phyloP scores from a whole-genome alignment of 2,888 invertebrate genomes.

The Plebejus argus region DNA sequence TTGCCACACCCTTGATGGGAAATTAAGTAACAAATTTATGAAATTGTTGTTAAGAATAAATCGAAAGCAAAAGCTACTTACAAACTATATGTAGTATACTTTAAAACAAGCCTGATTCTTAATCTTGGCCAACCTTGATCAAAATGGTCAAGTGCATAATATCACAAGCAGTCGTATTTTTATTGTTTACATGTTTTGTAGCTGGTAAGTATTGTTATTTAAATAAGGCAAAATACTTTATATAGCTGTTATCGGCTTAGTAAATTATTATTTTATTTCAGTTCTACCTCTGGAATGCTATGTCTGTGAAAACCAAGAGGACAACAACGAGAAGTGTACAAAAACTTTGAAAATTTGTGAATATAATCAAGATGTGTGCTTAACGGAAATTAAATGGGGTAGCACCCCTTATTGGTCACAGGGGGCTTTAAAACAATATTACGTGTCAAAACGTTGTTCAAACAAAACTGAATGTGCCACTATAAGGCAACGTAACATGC shows the following conservation, averaged over 20 bases:
- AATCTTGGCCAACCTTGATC: background rate
- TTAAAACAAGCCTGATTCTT: background rate
- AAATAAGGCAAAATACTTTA: background rate
- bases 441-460: slow-evolving; percentile 94
- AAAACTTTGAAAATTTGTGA: slow-evolving; percentile 96
- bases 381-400: slow-evolving; percentile 96
- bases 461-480: slow-evolving; percentile 89
- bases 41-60: background rate
- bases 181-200: slow-evolving; percentile 18
- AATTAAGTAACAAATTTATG: too few relatives aligned
- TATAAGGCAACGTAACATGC: slow-evolving; percentile 86
- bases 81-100: background rate
- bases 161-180: slow-evolving; percentile 3
- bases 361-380: slow-evolving; percentile 91
- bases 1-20: slow-evolving; percentile 35
- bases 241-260: background rate
- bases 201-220: background rate
- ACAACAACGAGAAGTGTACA: slow-evolving; percentile 94
- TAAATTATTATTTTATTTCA: slow-evolving; percentile 55
- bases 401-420: slow-evolving; percentile 98
- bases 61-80: background rate
- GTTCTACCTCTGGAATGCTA: slow-evolving; percentile 93
- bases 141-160: slow-evolving; percentile 13
- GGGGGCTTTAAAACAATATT: slow-evolving; percentile 95
- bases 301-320: slow-evolving; percentile 95